A percentile compares a stretch with the other conserved stretches of the same genome.
Evolutionary conservation across 2,888 invertebrate genomes (phyloP).

Genomic region (Clivina fossor): DNA sequence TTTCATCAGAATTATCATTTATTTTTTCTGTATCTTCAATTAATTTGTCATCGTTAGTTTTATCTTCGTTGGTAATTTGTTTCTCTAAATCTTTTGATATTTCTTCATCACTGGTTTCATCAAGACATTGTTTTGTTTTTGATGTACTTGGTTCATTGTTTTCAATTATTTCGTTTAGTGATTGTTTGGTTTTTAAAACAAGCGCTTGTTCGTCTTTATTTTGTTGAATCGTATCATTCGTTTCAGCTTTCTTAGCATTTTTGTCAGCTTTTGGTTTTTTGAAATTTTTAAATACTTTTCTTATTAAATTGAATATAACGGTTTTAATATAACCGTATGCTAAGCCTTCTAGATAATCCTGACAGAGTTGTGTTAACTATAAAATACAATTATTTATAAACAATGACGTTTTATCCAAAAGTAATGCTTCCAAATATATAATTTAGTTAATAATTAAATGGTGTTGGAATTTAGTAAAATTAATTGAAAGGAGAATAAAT

Average conservation of each 20-base stretch:
- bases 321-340: constrained; percentile 55
- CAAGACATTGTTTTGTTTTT: neutral
- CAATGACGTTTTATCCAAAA: no score
- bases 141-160: constrained; percentile 1
- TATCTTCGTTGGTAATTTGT: constrained; percentile 13
- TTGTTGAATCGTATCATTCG: constrained; percentile 13
- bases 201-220: neutral
- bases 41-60: constrained; percentile 17
- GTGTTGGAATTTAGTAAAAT: constrained; percentile 4
- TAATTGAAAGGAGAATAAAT: no score
- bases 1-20: constrained; percentile 12
- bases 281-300: constrained; percentile 32
- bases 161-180: neutral
- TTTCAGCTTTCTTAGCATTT: constrained; percentile 34
- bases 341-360: constrained; percentile 71
- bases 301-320: constrained; percentile 42
- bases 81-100: constrained; percentile 9
- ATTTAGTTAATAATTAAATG: constrained; percentile 38
- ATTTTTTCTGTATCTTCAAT: constrained; percentile 7
- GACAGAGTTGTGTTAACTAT: constrained; percentile 73
- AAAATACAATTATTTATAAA: constrained; percentile 52
- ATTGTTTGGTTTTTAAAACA: neutral
- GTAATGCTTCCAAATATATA: no score
- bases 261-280: constrained; percentile 33
- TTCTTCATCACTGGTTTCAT: neutral